Base-by-base conservation (phyloP, 2,113 vertebrate species). In the Anolis carolinensis region DNA sequence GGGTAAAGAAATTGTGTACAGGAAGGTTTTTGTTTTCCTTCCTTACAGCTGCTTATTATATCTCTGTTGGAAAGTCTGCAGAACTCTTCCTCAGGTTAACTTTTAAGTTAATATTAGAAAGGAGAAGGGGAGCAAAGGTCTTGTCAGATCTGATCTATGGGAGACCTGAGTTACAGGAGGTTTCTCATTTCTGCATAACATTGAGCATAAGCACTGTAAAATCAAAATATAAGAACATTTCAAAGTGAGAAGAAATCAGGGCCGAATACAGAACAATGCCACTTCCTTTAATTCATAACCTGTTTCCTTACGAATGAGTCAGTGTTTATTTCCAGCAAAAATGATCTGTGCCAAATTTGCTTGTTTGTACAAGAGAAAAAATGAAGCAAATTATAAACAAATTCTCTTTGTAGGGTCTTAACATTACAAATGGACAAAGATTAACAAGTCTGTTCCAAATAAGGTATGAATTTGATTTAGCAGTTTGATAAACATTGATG, bases 241-340 rank as follows among this genome's bases (percentile, higher is more conserved):
- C 77, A 90, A 89, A 93, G 82, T 78, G 59, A 79, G 44, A 91
- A 82, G 87, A 90, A 93, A 93, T 81, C 78, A 85, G 62, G 0
- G 2, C 88, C 87, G 86, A 80, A 78, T 25, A 70, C 2, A 25
- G 84, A 95, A 94, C 94, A 95, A 94, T 93, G 86, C 91, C 67
- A 78, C 70, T 94, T 94, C 94, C 94, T 89, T 84, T 76, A 86
- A 95, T 94, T 93, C 91, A 94, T 93, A 93, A 91, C 88, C 88
- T 76, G 32, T 92, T 95, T 94, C 94, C 93, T 94, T 93, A 92
- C 91, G 87, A 50, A 10, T 92, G 91, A 94, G 92, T 87, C 91
- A 89, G 89, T 84, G 89, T 90, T 92, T 90, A 78, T 70, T 85
- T 85, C 78, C 44, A 92, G 81, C 82, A 88, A 84, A 86, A 65